Conservation (phyloP, 2,888 invertebrate genomes). For the Ctenicera cuprea region DNA sequence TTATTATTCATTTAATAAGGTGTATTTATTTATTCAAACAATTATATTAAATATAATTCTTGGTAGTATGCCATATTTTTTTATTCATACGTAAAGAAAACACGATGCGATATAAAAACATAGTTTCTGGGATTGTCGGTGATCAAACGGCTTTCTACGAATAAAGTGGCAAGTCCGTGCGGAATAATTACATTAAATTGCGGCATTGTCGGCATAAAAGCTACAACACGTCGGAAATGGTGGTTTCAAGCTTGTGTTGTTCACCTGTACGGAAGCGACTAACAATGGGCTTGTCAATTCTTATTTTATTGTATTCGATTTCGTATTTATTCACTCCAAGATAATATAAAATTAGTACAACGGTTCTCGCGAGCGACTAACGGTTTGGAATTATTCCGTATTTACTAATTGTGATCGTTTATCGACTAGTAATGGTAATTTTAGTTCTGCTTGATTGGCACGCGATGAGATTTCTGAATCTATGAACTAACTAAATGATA, state of each 20-base stretch:
- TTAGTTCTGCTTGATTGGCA: constrained; percentile 1
- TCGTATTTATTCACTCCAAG: background rate
- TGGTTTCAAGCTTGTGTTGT: background rate
- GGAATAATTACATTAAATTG: background rate
- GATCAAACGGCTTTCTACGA: background rate
- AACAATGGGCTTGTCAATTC: background rate
- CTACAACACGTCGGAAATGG: background rate
- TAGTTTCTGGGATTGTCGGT: no score
- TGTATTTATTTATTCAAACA: no score
- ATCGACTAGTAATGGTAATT: constrained; percentile 1
- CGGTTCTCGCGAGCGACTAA: constrained; percentile 2
- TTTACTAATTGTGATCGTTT: constrained; percentile 2
- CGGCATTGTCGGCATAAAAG: background rate
- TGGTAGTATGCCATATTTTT: no score
- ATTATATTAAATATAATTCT: no score
- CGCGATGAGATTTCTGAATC: background rate
- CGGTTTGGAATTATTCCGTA: background rate
- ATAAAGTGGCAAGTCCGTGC: background rate
- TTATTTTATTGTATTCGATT: constrained; percentile 13
- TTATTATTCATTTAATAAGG: no score
- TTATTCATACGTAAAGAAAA: no score
- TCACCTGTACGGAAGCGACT: background rate
- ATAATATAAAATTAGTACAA: background rate
- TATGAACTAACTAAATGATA: background rate
- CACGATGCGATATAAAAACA: no score